Percentiles rank a stretch among this genome's conserved stretches.
phyloP scores from a whole-genome alignment of 37 sponge, comb jelly and placozoan species.

The Cladorhizidae sp. region DNA sequence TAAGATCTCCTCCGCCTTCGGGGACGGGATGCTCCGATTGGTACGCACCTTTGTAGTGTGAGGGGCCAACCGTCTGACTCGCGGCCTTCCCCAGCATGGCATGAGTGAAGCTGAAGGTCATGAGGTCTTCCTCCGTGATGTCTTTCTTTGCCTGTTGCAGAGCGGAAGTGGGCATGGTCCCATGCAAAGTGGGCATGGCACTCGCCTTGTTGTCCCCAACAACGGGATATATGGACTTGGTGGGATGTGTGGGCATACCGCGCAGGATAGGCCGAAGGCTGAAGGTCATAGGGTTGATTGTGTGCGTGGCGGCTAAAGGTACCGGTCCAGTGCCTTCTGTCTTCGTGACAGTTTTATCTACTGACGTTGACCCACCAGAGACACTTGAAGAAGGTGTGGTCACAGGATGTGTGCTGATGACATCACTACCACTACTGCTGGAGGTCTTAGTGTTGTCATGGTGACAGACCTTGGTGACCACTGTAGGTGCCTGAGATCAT shows the following conservation, averaged over 20 bases:
- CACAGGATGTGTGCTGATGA: no score
- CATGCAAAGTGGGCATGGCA: neutral
- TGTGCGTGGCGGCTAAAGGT: neutral
- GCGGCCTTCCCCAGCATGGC: neutral
- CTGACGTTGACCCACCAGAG: neutral
- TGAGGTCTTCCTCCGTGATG: neutral
- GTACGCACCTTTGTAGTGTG: neutral
- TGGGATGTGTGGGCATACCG: neutral
- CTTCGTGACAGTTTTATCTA: no score
- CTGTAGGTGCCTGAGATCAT: conserved; percentile 3
- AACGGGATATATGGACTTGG: neutral
- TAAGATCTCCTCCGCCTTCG: neutral
- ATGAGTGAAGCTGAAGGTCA: conserved; percentile 11
- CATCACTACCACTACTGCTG: neutral
- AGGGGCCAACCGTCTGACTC: neutral
- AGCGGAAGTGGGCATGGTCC: neutral
- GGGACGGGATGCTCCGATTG: neutral
- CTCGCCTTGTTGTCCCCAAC: neutral
- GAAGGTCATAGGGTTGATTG: neutral
- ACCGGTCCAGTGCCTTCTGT: no score
- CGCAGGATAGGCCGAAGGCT: neutral
- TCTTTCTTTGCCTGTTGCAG: neutral
- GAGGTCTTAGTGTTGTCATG: neutral
- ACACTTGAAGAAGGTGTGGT: neutral
- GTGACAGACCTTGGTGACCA: neutral